phyloP scores from a whole-genome alignment of 2,113 vertebrate genomes.

The Neofelis nebulosa region DNA sequence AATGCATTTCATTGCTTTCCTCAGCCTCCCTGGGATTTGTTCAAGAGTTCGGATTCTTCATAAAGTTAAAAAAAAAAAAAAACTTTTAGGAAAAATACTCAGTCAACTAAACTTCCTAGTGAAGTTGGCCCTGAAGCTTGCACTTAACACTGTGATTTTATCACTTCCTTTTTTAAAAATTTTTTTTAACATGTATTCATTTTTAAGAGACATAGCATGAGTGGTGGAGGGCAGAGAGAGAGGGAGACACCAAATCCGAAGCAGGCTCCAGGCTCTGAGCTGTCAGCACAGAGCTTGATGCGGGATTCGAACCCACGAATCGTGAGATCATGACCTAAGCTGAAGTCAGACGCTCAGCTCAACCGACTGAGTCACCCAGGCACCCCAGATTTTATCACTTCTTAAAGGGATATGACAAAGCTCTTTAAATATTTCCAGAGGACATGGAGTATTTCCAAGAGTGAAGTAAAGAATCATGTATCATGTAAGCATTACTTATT shows the following conservation, averaged over 20 bases:
- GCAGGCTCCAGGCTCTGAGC: no score
- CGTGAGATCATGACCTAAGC: no score
- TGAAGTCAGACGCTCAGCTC: no score
- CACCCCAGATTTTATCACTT: neutral
- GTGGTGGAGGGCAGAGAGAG: no score
- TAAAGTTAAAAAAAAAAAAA: neutral
- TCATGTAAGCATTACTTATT: neutral
- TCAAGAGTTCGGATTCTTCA: neutral
- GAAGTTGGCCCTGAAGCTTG: neutral
- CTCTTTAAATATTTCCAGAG: neutral
- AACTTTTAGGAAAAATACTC: neutral
- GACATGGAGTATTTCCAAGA: slow-evolving; percentile 33
- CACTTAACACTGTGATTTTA: neutral
- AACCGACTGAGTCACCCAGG: no score
- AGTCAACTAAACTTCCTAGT: neutral
- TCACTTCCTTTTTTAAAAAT: neutral
- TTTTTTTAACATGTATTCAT: no score
- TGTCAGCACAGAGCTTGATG: no score
- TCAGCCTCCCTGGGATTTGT: neutral
- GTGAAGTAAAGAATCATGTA: slow-evolving; percentile 36
- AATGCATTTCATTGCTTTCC: neutral
- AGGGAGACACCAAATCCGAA: no score
- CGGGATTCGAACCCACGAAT: no score
- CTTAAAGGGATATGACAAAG: neutral
- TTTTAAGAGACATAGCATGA: no score